Evolutionary conservation across 2,888 invertebrate genomes (phyloP).

Genomic region (Eurytoma adleriae): DNA sequence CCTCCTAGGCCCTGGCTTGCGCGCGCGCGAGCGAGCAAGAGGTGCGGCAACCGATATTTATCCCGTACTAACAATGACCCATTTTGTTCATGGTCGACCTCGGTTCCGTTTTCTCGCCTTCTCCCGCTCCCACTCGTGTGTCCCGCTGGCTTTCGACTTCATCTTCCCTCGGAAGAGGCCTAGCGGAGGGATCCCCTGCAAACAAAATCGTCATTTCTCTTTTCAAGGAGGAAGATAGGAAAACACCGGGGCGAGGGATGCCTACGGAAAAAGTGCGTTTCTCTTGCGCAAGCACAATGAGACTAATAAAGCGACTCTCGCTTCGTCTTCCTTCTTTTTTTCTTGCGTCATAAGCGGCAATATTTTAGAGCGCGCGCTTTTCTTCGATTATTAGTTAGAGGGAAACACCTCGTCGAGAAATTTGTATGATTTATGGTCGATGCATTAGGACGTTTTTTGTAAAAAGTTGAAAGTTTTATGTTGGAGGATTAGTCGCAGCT

Average conservation of each 20-base stretch:
- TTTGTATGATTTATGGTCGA: neutral
- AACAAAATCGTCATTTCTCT: constrained; percentile 39
- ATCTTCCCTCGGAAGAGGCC: neutral
- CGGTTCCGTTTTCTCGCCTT: constrained; percentile 32
- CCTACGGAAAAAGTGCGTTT: neutral
- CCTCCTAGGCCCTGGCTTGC: neutral
- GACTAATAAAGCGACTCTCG: constrained; percentile 6
- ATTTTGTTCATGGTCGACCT: constrained; percentile 48
- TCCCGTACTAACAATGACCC: constrained; percentile 50
- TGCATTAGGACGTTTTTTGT: neutral
- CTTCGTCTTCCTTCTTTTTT: neutral
- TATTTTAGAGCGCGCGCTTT: neutral
- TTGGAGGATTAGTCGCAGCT: too few relatives aligned
- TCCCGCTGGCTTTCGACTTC: neutral
- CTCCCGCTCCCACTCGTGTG: neutral
- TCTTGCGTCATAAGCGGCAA: neutral
- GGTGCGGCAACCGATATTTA: constrained; percentile 51
- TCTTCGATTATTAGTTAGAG: neutral
- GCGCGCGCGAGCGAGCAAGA: neutral
- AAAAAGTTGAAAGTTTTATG: too few relatives aligned
- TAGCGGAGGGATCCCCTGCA: neutral
- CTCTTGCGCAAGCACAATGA: constrained; percentile 29
- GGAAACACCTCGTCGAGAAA: neutral
- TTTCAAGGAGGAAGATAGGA: constrained; percentile 18
- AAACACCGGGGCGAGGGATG: constrained; percentile 14